These are phyloP conservation scores for Tribolium castaneum DNA, from an alignment of 1,140 invertebrate species.

Conservation along the genomic window DNA sequence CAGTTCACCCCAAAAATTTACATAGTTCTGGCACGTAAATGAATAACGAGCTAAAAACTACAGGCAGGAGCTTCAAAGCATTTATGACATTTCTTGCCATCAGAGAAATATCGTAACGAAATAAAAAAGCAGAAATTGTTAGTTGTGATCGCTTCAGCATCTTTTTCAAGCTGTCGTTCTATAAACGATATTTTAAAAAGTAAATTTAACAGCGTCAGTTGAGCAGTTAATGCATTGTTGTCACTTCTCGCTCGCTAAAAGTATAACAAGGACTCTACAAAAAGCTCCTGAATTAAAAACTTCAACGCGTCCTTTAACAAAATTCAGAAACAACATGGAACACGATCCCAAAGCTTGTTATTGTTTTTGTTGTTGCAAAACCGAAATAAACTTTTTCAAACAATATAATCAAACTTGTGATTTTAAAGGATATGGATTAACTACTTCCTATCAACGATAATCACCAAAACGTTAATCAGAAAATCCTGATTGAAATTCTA, in stretches of 20 bases:
- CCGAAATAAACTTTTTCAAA: too few relatives aligned
- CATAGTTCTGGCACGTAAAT: background rate
- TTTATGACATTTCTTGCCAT: background rate
- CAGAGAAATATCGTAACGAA: background rate
- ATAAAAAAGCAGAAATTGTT: background rate
- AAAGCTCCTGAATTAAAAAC: background rate
- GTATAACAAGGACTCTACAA: too few relatives aligned
- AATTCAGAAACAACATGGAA: too few relatives aligned
- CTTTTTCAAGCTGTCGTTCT: background rate
- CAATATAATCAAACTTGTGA: too few relatives aligned
- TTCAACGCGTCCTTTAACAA: background rate
- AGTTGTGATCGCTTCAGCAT: background rate
- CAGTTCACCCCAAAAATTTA: background rate
- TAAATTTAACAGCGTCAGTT: background rate
- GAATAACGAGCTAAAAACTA: background rate
- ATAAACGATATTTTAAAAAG: constrained; percentile 4
- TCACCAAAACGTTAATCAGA: background rate
- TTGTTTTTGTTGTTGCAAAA: too few relatives aligned
- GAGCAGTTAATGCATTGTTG: background rate
- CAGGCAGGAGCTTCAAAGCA: background rate
- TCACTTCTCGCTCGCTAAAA: background rate
- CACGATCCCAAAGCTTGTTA: too few relatives aligned
- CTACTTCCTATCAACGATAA: background rate
- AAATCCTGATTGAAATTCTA: too few relatives aligned
- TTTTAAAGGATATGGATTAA: background rate